Conservation (phyloP, 2,888 invertebrate species). For the Sinhomidia bicolor region DNA sequence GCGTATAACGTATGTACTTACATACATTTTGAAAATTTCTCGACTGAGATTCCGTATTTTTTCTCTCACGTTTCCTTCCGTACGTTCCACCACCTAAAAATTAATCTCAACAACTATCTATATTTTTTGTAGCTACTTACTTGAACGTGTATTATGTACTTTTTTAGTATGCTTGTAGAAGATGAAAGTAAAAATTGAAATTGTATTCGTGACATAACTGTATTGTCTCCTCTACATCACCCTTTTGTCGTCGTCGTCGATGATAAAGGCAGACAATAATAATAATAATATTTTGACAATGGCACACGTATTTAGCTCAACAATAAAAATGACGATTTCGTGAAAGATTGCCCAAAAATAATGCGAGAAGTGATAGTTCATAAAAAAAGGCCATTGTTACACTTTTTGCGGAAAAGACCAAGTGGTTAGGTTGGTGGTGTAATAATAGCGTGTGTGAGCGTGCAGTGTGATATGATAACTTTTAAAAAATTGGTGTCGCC, state of each 20-base stretch:
- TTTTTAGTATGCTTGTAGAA: too few species aligned
- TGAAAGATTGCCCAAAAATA: conserved; percentile 49
- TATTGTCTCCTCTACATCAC: not conserved
- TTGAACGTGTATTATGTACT: too few species aligned
- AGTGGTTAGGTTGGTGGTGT: not conserved
- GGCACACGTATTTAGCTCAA: not conserved
- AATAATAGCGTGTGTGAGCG: not conserved
- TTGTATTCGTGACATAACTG: not conserved
- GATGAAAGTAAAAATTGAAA: too few species aligned
- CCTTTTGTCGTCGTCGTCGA: too few species aligned
- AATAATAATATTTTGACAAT: conserved; percentile 10
- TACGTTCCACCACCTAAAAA: not conserved
- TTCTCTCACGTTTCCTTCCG: conserved; percentile 7
- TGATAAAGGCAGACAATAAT: too few species aligned
- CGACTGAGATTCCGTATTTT: not conserved
- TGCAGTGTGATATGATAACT: conserved; percentile 1
- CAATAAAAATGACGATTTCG: conserved; percentile 45
- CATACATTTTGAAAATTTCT: not conserved
- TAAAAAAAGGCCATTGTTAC: conserved; percentile 20
- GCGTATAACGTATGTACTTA: not conserved
- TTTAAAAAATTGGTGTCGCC: conserved; percentile 38
- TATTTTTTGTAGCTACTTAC: too few species aligned
- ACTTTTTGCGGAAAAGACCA: not conserved
- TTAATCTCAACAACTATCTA: too few species aligned
- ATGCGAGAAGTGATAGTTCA: not conserved